Base-by-base conservation (phyloP, 2,797 vertebrate species). In the Xenops minutus region DNA sequence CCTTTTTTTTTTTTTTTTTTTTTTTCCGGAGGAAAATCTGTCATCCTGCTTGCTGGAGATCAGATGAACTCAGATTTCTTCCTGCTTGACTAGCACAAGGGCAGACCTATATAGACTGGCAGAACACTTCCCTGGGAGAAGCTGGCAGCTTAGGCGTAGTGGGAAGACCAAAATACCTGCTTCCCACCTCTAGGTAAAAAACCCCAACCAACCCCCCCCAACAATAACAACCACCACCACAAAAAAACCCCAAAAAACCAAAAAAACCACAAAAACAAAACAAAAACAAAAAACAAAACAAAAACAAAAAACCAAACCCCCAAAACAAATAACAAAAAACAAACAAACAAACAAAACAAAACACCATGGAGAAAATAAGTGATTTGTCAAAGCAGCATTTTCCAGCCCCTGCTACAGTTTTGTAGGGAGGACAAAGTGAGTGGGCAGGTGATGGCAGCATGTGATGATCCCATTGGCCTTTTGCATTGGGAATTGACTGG, bases 401-500 rank as follows among this genome's bases (percentile, higher is more conserved):
- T 48, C 76, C 20, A 11, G 52, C 10, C 58, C 4, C 67, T 16
- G 2, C 9, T 29, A 7, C 7, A 20, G 41, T 22, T 69, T 36
- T 54, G 46, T 7, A 36, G 36, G n/a, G 52, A 64, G 64, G 24
- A 67, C 22, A 19, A 62, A 41, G 23, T 7, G 5, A 55, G 48
- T 1, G 1, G 16, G 58, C 44, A 43, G 41, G 16, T 10, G 43
- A 43, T 21, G 48, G 72, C 26, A 52, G 24, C 29, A 5, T 7
- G 3, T 29, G 43, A 5, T 49, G 39, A 23, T 36, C 22, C 34
- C 67, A 1, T 1, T 12, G 59, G 6, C 43, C 32, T 74, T 46
- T 64, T 61, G 29, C 16, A 1, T 0, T 22, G 54, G 52, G 34
- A 14, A 44, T 4, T 3, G 8, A 12, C 39, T 15, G 12, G 22